Percentiles rank a stretch among this genome's conserved stretches.
Conservation (phyloP, 1,140 invertebrate species). For the Odontomachus brunneus region DNA sequence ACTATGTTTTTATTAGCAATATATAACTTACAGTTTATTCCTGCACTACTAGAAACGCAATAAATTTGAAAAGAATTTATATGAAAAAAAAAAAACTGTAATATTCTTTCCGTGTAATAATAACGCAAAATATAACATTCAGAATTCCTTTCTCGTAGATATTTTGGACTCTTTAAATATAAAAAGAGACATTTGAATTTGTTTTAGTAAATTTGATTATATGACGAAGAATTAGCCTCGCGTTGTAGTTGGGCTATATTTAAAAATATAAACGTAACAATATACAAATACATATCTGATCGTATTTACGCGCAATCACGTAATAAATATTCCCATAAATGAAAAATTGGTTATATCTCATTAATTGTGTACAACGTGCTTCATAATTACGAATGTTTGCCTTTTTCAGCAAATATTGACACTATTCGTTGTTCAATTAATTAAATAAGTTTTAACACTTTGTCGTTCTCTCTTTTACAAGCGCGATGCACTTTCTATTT, state of each 20-base stretch:
- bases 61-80: no score
- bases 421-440: conserved; percentile 26
- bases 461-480: no score
- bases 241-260: no score
- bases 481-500: background rate
- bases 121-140: background rate
- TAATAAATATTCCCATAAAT: background rate
- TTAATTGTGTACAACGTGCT: background rate
- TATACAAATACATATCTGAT: background rate
- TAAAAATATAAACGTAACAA: background rate
- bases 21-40: no score
- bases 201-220: no score
- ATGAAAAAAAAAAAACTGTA: no score
- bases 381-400: background rate
- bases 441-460: conserved; percentile 32
- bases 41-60: no score
- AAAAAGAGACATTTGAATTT: background rate
- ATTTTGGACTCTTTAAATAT: background rate
- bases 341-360: background rate
- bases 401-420: conserved; percentile 12
- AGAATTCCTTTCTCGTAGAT: background rate
- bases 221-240: no score
- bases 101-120: no score
- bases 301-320: background rate
- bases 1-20: no score